A percentile compares a stretch with the other conserved stretches of the same genome.
These are phyloP conservation scores for Cranoglanis bouderius DNA, from an alignment of 2,113 vertebrate species.

Conservation along the genomic window DNA sequence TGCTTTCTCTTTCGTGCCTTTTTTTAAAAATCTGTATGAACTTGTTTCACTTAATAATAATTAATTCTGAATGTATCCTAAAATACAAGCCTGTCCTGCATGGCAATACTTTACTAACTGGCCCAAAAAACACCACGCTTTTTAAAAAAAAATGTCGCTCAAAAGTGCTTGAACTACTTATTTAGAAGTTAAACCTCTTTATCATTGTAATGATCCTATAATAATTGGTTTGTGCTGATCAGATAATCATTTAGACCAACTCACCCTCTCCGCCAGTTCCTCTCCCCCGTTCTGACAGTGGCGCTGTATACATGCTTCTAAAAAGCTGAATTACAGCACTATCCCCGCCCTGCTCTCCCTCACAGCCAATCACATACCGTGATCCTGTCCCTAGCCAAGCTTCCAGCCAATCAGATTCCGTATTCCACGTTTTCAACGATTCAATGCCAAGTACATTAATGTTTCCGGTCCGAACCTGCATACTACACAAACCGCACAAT, in stretches of 20 bases:
- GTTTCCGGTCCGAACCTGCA: too few relatives aligned
- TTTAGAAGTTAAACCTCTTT: neutral
- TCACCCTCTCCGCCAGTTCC: constrained; percentile 14
- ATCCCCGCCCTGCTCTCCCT: constrained; percentile 58
- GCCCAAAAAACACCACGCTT: neutral
- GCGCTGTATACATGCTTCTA: constrained; percentile 68
- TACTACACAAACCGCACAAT: neutral
- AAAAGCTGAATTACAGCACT: constrained; percentile 59
- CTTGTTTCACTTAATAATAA: neutral
- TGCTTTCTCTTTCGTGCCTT: neutral
- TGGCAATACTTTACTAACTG: neutral
- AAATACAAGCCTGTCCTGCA: neutral
- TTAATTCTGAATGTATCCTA: too few relatives aligned
- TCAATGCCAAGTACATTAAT: constrained; percentile 58
- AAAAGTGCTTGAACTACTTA: neutral
- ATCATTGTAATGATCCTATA: neutral
- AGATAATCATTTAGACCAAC: neutral
- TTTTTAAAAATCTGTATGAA: neutral
- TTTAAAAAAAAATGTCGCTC: neutral
- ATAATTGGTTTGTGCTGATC: accelerated
- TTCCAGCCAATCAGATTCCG: constrained; percentile 60
- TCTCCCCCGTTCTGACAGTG: constrained; percentile 45
- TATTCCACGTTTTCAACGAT: constrained; percentile 38
- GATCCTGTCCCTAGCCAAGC: constrained; percentile 47
- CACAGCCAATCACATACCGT: constrained; percentile 61